Evolutionary conservation across 2,113 vertebrate species (phyloP), one percentile per base, ranked within the genome.

Genomic region (Percopsis transmontana): DNA sequence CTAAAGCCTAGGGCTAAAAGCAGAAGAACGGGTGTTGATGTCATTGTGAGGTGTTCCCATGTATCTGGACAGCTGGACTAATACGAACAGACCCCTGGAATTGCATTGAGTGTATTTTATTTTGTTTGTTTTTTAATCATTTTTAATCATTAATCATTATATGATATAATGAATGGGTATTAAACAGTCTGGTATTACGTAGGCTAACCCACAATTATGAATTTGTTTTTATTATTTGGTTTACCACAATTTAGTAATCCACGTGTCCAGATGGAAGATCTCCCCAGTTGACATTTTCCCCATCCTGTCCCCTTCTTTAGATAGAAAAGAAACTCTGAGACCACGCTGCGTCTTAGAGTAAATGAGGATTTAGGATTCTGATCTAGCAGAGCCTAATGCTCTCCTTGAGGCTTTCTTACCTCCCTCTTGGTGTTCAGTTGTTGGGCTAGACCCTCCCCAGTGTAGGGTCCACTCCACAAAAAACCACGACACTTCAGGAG

Each of bases 31-130:
- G n/a, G 62, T 27, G 63, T 74, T 71, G 61, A 72, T 72, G 59
- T 70, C 66, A 76, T 54, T 40, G n/a, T 56, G 67, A 51, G 65
- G 54, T n/a, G 39, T 67, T 62, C 67, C 58, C 75, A 78, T 67
- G 58, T 68, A 39, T 72, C 53, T 58, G 47, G 68, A 23, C 6
- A 1, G 23, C 9, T 7, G 18, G 66, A 59, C 42, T 27, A n/a
- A 5, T 10, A 52, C 12, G 8, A 33, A 7, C 9, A 55, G 27
- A 1, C 15, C n/a, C 24, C 3, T 20, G 1, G 41, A 20, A 41
- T 55, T 41, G 10, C 19, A 41, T 13, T 21, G 3, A 15, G 14
- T 41, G 38, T 20, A n/a, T n/a, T n/a, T n/a, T n/a, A n/a, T n/a
- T n/a, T n/a, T n/a, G n/a, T n/a, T n/a, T n/a, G n/a, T n/a, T n/a